Conservation (phyloP, 2,888 invertebrate genomes). For the Orthosia incerta region DNA sequence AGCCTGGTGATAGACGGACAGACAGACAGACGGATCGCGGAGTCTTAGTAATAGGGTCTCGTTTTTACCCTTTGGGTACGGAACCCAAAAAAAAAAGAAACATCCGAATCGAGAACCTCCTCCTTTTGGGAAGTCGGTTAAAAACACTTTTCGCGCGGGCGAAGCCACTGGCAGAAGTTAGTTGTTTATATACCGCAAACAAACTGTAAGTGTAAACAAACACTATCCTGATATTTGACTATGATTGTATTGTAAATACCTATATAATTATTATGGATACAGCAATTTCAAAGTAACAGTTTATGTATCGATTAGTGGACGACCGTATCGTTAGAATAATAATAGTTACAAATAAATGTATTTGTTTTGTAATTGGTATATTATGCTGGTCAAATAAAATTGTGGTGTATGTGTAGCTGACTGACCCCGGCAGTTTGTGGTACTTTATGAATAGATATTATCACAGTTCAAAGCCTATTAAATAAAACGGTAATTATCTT, state of each 20-base stretch:
- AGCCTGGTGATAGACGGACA: too few relatives aligned
- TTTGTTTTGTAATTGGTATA: conserved; percentile 32
- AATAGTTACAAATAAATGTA: conserved; percentile 30
- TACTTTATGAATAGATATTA: background rate
- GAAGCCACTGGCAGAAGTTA: too few relatives aligned
- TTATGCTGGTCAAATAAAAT: conserved; percentile 5
- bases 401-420: conserved; percentile 3
- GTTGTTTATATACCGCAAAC: background rate
- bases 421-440: background rate
- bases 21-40: too few relatives aligned
- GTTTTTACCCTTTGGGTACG: too few relatives aligned
- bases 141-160: too few relatives aligned
- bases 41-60: too few relatives aligned
- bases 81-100: too few relatives aligned
- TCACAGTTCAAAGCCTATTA: too few relatives aligned
- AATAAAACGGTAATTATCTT: too few relatives aligned
- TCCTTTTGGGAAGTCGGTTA: too few relatives aligned
- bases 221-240: background rate
- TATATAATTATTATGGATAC: background rate
- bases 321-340: conserved; percentile 36
- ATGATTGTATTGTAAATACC: conserved; percentile 11
- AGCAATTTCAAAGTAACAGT: conserved; percentile 8
- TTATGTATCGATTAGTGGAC: conserved; percentile 18
- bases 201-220: conserved; percentile 7
- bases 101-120: too few relatives aligned